These are phyloP conservation scores for Neomicropteryx cornuta DNA, from an alignment of 1,140 invertebrate species.

Conservation along the genomic window DNA sequence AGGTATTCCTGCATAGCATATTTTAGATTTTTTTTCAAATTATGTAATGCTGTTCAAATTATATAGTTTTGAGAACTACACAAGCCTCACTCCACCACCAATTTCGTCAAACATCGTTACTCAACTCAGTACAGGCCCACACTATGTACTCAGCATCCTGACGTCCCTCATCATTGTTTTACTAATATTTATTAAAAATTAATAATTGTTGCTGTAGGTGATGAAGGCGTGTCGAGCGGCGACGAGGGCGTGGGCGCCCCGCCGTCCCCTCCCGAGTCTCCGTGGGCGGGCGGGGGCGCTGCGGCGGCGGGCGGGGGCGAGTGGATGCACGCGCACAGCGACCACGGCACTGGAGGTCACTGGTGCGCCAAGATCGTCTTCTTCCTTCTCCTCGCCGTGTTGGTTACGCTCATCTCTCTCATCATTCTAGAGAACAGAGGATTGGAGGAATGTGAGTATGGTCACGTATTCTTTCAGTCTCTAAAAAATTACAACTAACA, in stretches of 20 bases:
- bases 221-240: constrained; percentile 10
- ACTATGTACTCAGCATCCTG: too few relatives aligned
- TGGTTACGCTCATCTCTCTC: constrained; percentile 59
- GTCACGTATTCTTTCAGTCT: neutral
- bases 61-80: too few relatives aligned
- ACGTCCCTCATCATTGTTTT: neutral
- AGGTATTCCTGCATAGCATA: too few relatives aligned
- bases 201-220: constrained; percentile 15
- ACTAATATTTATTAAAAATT: too few relatives aligned
- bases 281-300: constrained; percentile 19
- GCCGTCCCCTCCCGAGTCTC: constrained; percentile 1
- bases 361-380: constrained; percentile 75
- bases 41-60: too few relatives aligned
- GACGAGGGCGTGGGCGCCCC: constrained; percentile 7
- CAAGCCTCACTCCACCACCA: too few relatives aligned
- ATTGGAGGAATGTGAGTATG: constrained; percentile 59
- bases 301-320: constrained; percentile 45
- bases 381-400: constrained; percentile 56
- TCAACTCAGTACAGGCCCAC: too few relatives aligned
- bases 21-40: too few relatives aligned
- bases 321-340: constrained; percentile 63
- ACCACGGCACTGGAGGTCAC: constrained; percentile 61
- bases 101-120: too few relatives aligned
- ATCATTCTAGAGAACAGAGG: constrained; percentile 71
- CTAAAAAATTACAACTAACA: too few relatives aligned